A percentile compares a stretch with the other conserved stretches of the same genome.
phyloP scores from a whole-genome alignment of 2,113 vertebrate genomes.

The Felis chaus region DNA sequence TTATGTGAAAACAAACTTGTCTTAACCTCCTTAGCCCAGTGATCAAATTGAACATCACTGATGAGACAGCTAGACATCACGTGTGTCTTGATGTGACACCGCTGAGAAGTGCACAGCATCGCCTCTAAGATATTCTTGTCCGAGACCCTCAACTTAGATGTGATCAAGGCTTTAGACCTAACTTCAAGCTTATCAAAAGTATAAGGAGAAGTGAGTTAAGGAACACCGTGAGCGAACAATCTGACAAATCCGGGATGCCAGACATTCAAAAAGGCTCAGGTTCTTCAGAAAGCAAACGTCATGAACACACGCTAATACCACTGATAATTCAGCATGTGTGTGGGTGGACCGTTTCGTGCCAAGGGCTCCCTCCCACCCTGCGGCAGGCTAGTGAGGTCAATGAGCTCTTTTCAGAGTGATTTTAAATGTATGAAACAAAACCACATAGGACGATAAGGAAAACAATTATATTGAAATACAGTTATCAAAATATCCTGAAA shows the following conservation, averaged over 20 bases:
- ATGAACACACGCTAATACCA: background rate
- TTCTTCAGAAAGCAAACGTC: background rate
- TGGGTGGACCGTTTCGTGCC: background rate
- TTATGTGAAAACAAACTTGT: background rate
- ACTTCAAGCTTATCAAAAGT: background rate
- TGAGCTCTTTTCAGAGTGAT: background rate
- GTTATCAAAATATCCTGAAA: background rate
- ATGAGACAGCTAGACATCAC: background rate
- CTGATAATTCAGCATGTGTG: background rate
- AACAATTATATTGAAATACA: background rate
- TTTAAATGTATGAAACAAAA: background rate
- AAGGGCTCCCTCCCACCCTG: background rate
- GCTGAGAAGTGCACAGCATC: background rate
- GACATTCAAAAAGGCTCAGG: background rate
- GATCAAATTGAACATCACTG: background rate
- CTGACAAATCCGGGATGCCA: background rate
- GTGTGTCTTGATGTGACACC: background rate
- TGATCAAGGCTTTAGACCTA: background rate
- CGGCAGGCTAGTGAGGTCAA: background rate
- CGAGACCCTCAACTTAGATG: background rate
- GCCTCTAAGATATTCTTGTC: background rate
- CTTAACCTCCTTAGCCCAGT: background rate
- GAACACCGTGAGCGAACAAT: background rate
- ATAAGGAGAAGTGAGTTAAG: background rate
- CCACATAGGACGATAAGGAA: background rate